phyloP scores from a whole-genome alignment of 2,797 vertebrate species.

The Atherinosoma microstoma region DNA sequence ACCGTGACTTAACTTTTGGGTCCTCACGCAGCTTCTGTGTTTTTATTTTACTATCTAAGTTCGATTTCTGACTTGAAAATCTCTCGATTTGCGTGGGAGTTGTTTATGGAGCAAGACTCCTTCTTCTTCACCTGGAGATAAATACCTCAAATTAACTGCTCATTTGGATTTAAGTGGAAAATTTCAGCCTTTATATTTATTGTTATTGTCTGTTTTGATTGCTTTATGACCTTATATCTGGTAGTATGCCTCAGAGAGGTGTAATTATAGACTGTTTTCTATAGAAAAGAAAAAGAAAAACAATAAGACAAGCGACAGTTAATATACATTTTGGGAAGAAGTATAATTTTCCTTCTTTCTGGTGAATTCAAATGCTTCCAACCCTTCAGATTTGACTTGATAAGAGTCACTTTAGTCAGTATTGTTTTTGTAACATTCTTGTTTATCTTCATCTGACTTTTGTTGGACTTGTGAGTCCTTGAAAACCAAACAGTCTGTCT shows the following conservation, averaged over 20 bases:
- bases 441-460: not conserved
- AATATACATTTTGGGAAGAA: not conserved
- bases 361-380: not conserved
- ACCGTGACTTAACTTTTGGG: slow-evolving; percentile 17
- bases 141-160: not conserved
- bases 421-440: not conserved
- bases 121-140: not conserved
- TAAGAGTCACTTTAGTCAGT: not conserved
- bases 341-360: not conserved
- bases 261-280: not conserved
- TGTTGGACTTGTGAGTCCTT: not conserved
- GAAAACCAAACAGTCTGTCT: not conserved
- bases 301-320: not conserved
- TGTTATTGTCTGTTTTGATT: not conserved
- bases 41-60: slow-evolving; percentile 46
- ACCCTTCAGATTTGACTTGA: not conserved
- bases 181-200: not conserved
- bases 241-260: not conserved
- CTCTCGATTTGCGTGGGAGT: slow-evolving; percentile 50
- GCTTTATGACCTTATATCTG: not conserved
- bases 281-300: not conserved
- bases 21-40: slow-evolving; percentile 3
- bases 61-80: slow-evolving; percentile 32
- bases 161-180: not conserved
- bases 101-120: slow-evolving; percentile 27